Evolutionary conservation across 1,140 invertebrate species (phyloP), one percentile per base, ranked within the genome.

Genomic region (Rhysida immarginata): DNA sequence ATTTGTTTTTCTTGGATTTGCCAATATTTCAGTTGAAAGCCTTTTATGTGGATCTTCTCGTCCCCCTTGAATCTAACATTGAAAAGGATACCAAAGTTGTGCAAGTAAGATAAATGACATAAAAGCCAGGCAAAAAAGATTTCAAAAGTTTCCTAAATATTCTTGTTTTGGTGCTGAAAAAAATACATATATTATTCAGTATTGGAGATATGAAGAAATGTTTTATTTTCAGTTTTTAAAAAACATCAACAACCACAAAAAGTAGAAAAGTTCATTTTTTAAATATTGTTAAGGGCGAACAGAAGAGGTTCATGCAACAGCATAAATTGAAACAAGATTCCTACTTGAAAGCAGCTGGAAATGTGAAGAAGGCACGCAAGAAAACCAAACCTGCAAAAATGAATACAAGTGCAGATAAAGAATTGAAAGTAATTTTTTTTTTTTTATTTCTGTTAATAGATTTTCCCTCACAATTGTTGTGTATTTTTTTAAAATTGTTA

Each of bases 111-210:
- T n/a, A n/a, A n/a, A n/a, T n/a, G n/a, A n/a, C n/a, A n/a, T n/a
- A n/a, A n/a, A n/a, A n/a, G n/a, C n/a, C n/a, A n/a, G n/a, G n/a
- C n/a, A n/a, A n/a, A n/a, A n/a, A n/a, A n/a, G n/a, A n/a, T n/a
- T n/a, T n/a, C n/a, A n/a, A n/a, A n/a, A n/a, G n/a, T n/a, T n/a
- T n/a, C n/a, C n/a, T n/a, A n/a, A n/a, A n/a, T n/a, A n/a, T n/a
- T n/a, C n/a, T n/a, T n/a, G n/a, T n/a, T n/a, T n/a, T n/a, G n/a
- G n/a, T n/a, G n/a, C n/a, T n/a, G n/a, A 92, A 69, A 91, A 92
- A 69, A 88, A 93, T 69, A 89, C 85, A 25, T 91, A 92, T 80
- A 86, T 91, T 59, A 85, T 93, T 54, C 87, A 87, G 79, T 85
- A 82, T n/a, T n/a, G n/a, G n/a, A n/a, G n/a, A n/a, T n/a, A n/a